These are phyloP conservation scores for Python bivittatus DNA, from an alignment of 2,113 vertebrate genomes.

Conservation along the genomic window DNA sequence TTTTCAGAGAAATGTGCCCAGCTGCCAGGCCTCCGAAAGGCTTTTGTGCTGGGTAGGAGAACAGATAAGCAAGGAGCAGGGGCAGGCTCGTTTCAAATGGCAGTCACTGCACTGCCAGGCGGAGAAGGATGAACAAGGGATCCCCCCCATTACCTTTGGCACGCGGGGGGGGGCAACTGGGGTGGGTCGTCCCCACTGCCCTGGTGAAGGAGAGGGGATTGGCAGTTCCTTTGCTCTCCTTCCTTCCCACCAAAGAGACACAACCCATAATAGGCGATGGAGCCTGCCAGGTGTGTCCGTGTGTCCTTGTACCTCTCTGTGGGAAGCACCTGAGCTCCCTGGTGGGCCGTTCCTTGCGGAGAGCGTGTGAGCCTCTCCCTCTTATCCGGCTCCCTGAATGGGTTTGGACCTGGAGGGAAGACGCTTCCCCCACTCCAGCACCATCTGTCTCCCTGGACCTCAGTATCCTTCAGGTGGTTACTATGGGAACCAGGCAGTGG, in stretches of 20 bases:
- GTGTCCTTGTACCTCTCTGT: too few relatives aligned
- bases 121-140: neutral
- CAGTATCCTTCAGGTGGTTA: too few relatives aligned
- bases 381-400: too few relatives aligned
- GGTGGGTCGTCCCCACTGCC: neutral
- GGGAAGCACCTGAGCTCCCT: too few relatives aligned
- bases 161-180: neutral
- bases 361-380: too few relatives aligned
- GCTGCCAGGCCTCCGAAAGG: neutral
- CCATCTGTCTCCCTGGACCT: too few relatives aligned
- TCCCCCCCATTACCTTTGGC: neutral
- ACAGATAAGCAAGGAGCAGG: neutral
- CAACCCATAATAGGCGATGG: neutral
- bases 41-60: neutral
- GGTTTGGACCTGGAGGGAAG: too few relatives aligned
- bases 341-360: too few relatives aligned
- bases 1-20: neutral
- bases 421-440: too few relatives aligned
- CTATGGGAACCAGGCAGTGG: too few relatives aligned
- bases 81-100: neutral
- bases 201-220: neutral
- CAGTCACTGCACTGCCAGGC: neutral
- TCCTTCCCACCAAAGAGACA: neutral
- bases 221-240: neutral
- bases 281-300: too few relatives aligned